Evolutionary conservation across 2,797 vertebrate genomes (phyloP).

Genomic region (Monodelphis domestica): DNA sequence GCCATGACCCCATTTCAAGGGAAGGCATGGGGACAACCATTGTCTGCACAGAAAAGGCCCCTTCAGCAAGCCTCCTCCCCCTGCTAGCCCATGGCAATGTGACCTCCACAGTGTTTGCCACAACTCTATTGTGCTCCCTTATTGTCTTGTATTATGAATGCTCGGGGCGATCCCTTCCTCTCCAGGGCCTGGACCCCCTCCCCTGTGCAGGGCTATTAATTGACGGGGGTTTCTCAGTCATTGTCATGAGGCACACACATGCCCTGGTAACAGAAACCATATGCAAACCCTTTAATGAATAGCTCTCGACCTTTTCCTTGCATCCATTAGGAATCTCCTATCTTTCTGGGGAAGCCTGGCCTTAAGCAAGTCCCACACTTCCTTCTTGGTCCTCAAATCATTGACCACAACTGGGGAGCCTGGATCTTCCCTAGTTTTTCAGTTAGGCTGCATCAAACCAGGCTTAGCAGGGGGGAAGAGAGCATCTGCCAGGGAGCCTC

Average conservation of each 20-base stretch:
- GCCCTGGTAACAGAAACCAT: constrained; percentile 73
- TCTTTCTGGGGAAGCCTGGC: constrained; percentile 63
- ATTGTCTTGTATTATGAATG: accelerated
- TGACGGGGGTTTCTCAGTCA: constrained; percentile 64
- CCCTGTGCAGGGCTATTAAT: background rate
- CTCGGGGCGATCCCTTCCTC: background rate
- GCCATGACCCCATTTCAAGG: background rate
- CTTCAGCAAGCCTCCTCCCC: background rate
- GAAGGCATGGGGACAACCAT: background rate
- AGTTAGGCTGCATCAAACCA: constrained; percentile 46
- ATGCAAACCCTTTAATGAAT: constrained; percentile 67
- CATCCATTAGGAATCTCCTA: constrained; percentile 75
- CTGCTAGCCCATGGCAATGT: background rate
- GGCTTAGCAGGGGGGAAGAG: constrained; percentile 45
- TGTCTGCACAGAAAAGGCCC: background rate
- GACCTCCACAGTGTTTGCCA: background rate
- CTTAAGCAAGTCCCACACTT: constrained; percentile 53
- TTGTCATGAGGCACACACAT: constrained; percentile 32
- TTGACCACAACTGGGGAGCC: constrained; percentile 73
- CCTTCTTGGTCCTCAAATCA: constrained; percentile 75
- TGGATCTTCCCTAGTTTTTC: constrained; percentile 69
- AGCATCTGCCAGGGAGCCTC: constrained; percentile 72
- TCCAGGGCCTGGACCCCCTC: background rate
- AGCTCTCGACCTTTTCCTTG: constrained; percentile 62
- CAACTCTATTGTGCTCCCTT: constrained; percentile 44